Evolutionary conservation across 1,140 invertebrate genomes (phyloP), one percentile per base, ranked within the genome.

Genomic region (Drosophila equinoxialis): DNA sequence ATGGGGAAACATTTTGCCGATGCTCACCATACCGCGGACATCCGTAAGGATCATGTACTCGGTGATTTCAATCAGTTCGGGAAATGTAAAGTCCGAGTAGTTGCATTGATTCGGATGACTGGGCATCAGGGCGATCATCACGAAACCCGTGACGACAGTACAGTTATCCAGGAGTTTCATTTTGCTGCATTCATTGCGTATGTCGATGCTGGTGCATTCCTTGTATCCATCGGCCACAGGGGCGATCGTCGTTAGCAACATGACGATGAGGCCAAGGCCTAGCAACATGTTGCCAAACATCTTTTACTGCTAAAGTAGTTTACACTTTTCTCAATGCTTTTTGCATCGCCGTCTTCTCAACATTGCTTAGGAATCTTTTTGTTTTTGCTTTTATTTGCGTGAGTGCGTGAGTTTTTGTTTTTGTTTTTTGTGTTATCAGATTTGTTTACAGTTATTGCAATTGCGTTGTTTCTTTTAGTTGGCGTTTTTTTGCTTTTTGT

Each of bases 1-100:
- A 93, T 99, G 98, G 2, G 98, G 98, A 92, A 99, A 99, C 55
- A 99, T 93, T 68, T 95, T 93, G 6, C 94, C 94, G 13, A 99
- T 93, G 61, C 95, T 96, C 41, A 93, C 94, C n/a, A 99, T 92
- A 45, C 96, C 96, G 74, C 94, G 94, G 14, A 97, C 95, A 79
- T 97, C 94, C 57, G 93, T 93, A 55, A 95, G 93, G 73, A 93
- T 84, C 37, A 95, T 91, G 81, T 94, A 94, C 60, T 94, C 95
- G 35, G 94, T 94, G 65, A 96, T 94, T 93, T 97, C 93, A 45
- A 72, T 81, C 17, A 87, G 48, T 26, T 71, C 62, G 6, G 84
- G 84, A 65, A 81, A 89, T n/a, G 54, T 20, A 42, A 74, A 90
- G 0, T 10, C 6, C 1, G 74, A 61, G 55, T 71, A 84, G 33